Conservation (phyloP, 2,888 invertebrate genomes). For the Acrocyrtus sp. region DNA sequence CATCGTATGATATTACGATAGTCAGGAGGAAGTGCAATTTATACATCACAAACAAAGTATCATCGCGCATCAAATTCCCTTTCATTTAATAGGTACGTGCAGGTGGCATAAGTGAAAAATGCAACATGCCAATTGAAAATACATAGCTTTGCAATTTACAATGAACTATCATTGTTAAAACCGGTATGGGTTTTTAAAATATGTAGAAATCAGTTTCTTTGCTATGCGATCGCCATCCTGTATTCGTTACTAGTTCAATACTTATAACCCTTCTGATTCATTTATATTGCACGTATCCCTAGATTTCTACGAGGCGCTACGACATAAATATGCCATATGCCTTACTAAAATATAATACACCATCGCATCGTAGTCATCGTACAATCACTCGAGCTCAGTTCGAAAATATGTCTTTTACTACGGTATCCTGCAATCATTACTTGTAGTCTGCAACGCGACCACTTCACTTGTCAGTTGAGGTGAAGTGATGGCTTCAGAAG, state of each 20-base stretch:
- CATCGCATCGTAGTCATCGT: too few relatives aligned
- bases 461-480: too few relatives aligned
- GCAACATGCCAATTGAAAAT: neutral
- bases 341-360: too few relatives aligned
- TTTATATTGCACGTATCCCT: too few relatives aligned
- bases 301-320: too few relatives aligned
- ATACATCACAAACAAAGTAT: neutral
- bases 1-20: neutral
- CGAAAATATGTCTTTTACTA: too few relatives aligned
- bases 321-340: too few relatives aligned
- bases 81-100: constrained; percentile 10
- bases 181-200: neutral
- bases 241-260: neutral
- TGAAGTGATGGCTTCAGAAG: too few relatives aligned
- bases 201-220: neutral
- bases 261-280: neutral
- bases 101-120: neutral
- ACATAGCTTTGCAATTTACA: neutral
- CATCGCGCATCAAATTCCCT: constrained; percentile 8
- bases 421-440: too few relatives aligned
- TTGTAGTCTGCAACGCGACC: too few relatives aligned
- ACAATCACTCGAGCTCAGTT: too few relatives aligned
- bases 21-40: neutral
- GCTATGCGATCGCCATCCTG: neutral
- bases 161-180: neutral